phyloP scores from a whole-genome alignment of 2,797 vertebrate genomes.

The Tapera naevia region DNA sequence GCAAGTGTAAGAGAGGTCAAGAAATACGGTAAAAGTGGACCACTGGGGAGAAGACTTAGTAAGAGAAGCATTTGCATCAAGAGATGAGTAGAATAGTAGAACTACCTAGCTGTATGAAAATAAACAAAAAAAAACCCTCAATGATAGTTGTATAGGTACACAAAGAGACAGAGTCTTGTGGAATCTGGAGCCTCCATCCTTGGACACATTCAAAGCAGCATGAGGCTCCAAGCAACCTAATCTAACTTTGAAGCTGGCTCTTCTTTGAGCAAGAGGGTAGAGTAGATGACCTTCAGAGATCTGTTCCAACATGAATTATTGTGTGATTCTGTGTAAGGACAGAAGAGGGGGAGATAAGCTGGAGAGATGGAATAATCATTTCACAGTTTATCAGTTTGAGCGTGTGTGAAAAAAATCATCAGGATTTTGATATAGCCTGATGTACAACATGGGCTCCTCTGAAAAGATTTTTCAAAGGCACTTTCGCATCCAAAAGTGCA shows the following conservation, averaged over 20 bases:
- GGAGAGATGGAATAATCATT: not conserved
- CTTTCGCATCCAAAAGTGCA: not conserved
- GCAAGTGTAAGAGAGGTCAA: not conserved
- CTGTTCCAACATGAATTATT: not conserved
- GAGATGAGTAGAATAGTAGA: not conserved
- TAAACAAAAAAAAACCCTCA: not conserved
- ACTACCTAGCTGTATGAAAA: not conserved
- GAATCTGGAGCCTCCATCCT: not conserved
- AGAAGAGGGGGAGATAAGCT: not conserved
- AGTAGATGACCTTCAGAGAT: not conserved
- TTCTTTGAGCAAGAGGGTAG: not conserved
- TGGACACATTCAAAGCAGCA: not conserved
- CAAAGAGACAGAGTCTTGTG: not conserved
- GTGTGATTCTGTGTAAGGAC: not conserved
- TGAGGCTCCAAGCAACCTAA: rapidly evolving
- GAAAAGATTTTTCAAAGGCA: not conserved
- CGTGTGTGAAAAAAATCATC: not conserved
- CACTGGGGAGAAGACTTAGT: not conserved
- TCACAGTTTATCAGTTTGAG: not conserved
- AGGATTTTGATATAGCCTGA: not conserved
- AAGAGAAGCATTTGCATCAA: not conserved
- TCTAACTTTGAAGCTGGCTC: not conserved
- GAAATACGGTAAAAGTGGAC: not conserved
- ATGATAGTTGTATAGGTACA: not conserved
- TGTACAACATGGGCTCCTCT: not conserved